These are phyloP conservation scores for Octodonta nipae DNA, from an alignment of 2,888 invertebrate species.

Conservation along the genomic window DNA sequence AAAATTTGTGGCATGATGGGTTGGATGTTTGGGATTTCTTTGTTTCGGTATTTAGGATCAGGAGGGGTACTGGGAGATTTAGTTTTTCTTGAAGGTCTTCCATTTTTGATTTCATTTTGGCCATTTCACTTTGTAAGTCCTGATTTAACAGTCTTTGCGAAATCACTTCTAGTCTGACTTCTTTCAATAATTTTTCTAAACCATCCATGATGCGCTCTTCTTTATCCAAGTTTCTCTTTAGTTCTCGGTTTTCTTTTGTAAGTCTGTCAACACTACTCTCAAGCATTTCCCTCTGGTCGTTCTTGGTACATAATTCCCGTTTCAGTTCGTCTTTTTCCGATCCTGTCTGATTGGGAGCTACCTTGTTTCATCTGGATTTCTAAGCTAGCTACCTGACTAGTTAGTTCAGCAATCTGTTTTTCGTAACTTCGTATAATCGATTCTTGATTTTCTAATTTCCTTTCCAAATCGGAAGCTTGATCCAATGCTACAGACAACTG, in stretches of 20 bases:
- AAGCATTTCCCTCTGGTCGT: conserved; percentile 34
- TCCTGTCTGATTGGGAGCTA: conserved; percentile 42
- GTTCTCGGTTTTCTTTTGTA: conserved; percentile 34
- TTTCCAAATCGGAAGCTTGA: conserved; percentile 50
- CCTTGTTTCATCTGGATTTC: conserved; percentile 52
- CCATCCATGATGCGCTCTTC: conserved; percentile 40
- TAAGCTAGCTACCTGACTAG: conserved; percentile 45
- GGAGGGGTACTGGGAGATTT: too few relatives aligned
- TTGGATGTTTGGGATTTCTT: too few relatives aligned
- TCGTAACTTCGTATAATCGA: conserved; percentile 43
- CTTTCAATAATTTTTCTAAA: conserved; percentile 43
- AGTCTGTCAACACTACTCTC: conserved; percentile 37
- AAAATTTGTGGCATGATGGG: too few relatives aligned
- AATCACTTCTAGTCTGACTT: conserved; percentile 47
- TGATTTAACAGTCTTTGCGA: conserved; percentile 48
- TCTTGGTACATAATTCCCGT: conserved; percentile 39
- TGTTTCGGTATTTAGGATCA: too few relatives aligned
- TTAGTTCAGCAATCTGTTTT: conserved; percentile 40
- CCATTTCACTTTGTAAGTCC: conserved; percentile 50
- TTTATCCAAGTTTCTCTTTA: conserved; percentile 34
- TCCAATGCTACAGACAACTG: conserved; percentile 42
- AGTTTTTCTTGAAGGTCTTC: conserved; percentile 39
- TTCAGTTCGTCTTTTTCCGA: conserved; percentile 52
- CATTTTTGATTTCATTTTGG: conserved; percentile 43
- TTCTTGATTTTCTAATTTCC: conserved; percentile 44